A percentile compares a stretch with the other conserved stretches of the same genome.
Conservation (phyloP, 2,113 vertebrate genomes). For the Scomber japonicus region DNA sequence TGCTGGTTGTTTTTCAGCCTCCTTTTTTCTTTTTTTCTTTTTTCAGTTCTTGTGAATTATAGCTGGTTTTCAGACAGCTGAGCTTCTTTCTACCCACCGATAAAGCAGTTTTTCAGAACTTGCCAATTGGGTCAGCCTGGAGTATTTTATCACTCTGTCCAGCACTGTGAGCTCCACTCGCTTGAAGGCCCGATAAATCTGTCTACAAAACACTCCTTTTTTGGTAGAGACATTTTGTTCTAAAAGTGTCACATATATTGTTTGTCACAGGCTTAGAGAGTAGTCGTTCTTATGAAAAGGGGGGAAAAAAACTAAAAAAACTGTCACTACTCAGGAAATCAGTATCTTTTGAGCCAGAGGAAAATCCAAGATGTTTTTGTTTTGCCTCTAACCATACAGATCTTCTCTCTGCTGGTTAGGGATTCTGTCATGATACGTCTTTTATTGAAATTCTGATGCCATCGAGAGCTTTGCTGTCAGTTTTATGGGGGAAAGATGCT, state of each 20-base stretch:
- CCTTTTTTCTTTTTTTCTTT: not conserved
- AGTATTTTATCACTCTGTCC: conserved; percentile 73
- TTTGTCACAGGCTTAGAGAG: conserved; percentile 59
- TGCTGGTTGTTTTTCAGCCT: conserved; percentile 17
- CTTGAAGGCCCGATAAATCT: conserved; percentile 66
- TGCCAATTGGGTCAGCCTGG: conserved; percentile 67
- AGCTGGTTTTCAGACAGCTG: conserved; percentile 11
- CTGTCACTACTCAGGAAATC: conserved; percentile 64
- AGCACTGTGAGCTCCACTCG: conserved; percentile 37
- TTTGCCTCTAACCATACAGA: conserved; percentile 56
- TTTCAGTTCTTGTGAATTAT: conserved; percentile 4
- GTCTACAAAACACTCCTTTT: conserved; percentile 50
- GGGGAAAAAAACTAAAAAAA: not conserved
- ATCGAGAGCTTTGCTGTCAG: conserved; percentile 49
- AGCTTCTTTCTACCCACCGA: conserved; percentile 29
- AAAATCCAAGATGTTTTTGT: conserved; percentile 64
- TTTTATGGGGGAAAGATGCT: conserved; percentile 32
- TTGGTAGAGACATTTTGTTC: conserved; percentile 58
- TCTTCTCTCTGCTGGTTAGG: conserved; percentile 37
- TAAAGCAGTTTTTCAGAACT: conserved; percentile 55
- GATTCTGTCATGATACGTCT: conserved; percentile 23
- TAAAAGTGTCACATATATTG: conserved; percentile 69
- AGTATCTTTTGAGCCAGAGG: conserved; percentile 44
- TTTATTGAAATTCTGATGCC: conserved; percentile 61
- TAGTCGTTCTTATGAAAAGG: conserved; percentile 20